Evolutionary conservation across 2,888 invertebrate genomes (phyloP).

Genomic region (Pelosia muscerda): DNA sequence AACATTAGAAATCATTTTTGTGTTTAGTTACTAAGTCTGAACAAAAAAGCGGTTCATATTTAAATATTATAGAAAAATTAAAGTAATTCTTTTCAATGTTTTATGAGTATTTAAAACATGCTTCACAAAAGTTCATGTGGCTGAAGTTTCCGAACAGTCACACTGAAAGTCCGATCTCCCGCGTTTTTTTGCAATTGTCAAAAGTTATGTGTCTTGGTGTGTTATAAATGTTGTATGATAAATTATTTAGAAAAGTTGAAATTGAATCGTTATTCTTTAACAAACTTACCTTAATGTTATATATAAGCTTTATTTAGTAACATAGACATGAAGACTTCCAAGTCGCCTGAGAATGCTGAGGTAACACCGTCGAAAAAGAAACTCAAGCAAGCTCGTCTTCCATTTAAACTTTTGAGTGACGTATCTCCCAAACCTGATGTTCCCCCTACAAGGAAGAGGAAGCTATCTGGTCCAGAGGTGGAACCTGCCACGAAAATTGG

Average conservation of each 20-base stretch:
- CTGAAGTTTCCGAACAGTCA: constrained; percentile 39
- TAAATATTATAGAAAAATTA: too few relatives aligned
- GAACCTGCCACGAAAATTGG: constrained; percentile 74
- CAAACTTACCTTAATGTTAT: constrained; percentile 42
- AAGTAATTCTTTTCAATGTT: too few relatives aligned
- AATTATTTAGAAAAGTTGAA: constrained; percentile 43
- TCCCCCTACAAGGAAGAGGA: constrained; percentile 76
- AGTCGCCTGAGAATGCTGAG: constrained; percentile 70
- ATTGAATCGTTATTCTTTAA: constrained; percentile 28
- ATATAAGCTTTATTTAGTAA: constrained; percentile 32
- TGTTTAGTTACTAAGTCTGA: too few relatives aligned
- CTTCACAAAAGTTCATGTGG: neutral
- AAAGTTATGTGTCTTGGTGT: constrained; percentile 59
- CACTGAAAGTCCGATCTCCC: constrained; percentile 68
- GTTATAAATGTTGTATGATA: constrained; percentile 52
- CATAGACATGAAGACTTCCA: constrained; percentile 75
- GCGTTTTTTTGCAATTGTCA: constrained; percentile 72
- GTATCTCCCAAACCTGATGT: constrained; percentile 67
- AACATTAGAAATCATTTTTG: too few relatives aligned
- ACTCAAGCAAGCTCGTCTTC: constrained; percentile 88
- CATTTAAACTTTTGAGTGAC: constrained; percentile 86
- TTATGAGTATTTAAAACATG: neutral
- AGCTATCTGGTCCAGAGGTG: constrained; percentile 72
- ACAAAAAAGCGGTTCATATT: too few relatives aligned
- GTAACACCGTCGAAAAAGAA: constrained; percentile 85